phyloP scores from a whole-genome alignment of 2,113 vertebrate genomes.

The Poeciliopsis prolifica region DNA sequence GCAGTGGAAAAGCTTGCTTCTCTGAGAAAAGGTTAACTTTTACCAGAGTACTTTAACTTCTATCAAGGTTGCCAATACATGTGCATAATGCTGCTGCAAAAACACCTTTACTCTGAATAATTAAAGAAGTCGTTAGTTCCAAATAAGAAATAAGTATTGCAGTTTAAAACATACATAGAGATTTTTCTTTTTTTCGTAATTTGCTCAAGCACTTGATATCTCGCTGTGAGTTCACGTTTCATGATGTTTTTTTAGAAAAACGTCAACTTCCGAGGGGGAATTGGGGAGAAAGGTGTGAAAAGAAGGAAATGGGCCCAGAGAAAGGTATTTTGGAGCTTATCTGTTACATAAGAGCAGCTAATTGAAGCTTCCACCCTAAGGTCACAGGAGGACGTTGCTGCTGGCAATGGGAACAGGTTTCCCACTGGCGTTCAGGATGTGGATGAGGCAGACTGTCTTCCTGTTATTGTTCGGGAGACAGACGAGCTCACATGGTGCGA shows the following conservation, averaged over 20 bases:
- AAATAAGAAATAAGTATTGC: no score
- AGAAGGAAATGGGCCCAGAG: background rate
- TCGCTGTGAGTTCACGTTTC: background rate
- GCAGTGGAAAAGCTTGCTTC: no score
- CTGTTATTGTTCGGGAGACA: slow-evolving; percentile 68
- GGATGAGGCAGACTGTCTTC: slow-evolving; percentile 47
- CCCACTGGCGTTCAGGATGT: slow-evolving; percentile 56
- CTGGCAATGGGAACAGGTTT: slow-evolving; percentile 19
- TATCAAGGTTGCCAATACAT: background rate
- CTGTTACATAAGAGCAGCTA: slow-evolving; percentile 40
- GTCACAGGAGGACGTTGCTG: slow-evolving; percentile 39
- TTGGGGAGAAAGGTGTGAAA: no score
- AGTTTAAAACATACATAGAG: no score
- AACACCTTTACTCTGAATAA: background rate
- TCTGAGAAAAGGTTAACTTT: background rate
- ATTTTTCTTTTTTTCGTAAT: no score
- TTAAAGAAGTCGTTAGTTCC: background rate
- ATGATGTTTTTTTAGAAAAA: background rate
- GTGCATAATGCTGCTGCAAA: background rate
- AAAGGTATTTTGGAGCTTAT: background rate
- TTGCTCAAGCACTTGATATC: background rate
- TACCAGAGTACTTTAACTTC: background rate
- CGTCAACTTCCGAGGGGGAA: background rate
- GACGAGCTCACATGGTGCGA: slow-evolving; percentile 15
- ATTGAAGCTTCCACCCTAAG: slow-evolving; percentile 51